Percentiles rank a stretch among this genome's conserved stretches.
Conservation (phyloP, 2,888 invertebrate genomes). For the Brachylomia viminalis region DNA sequence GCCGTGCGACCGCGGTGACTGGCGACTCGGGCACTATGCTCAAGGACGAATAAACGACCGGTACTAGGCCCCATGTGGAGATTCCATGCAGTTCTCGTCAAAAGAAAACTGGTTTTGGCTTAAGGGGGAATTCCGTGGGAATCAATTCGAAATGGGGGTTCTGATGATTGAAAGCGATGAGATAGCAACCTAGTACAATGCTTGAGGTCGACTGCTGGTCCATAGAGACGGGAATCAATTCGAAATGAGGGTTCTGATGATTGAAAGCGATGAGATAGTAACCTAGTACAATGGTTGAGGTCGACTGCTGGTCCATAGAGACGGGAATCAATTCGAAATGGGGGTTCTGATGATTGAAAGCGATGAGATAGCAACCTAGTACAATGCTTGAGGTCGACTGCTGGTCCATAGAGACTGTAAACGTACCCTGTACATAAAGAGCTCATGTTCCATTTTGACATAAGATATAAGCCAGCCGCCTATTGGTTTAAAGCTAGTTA, state of each 20-base stretch:
- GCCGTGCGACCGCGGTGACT: constrained; percentile 71
- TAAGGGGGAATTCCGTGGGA: constrained; percentile 17
- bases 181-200: constrained; percentile 6
- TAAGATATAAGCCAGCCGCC: not conserved
- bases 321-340: constrained; percentile 3
- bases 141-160: not conserved
- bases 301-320: not conserved
- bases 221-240: constrained; percentile 3
- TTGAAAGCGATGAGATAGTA: not conserved
- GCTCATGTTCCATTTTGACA: too few relatives aligned
- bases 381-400: not conserved
- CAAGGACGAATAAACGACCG: constrained; percentile 69
- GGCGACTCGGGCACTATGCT: constrained; percentile 72
- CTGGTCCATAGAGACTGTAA: too few relatives aligned
- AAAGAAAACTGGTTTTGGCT: constrained; percentile 14
- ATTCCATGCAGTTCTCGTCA: not conserved
- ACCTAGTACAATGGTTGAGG: constrained; percentile 6
- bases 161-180: not conserved
- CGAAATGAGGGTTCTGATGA: not conserved
- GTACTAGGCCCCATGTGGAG: not conserved
- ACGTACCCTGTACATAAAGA: too few relatives aligned
- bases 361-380: not conserved
- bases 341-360: not conserved
- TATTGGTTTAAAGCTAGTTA: too few relatives aligned
- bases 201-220: not conserved